phyloP scores from a whole-genome alignment of 2,113 vertebrate genomes.

The Strix uralensis region DNA sequence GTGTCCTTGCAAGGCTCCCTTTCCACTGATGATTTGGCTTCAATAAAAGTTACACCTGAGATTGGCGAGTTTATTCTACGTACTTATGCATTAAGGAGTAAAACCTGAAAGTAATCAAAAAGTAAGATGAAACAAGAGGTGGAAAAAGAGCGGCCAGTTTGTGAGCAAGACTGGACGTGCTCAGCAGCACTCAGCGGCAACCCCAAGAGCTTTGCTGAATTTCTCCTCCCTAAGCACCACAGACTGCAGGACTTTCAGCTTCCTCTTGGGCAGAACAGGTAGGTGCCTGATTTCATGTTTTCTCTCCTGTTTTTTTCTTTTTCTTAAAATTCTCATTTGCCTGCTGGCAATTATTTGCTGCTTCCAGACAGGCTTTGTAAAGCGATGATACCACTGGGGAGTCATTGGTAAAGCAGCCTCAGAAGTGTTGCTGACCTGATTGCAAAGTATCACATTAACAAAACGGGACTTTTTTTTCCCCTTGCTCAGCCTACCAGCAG shows the following conservation, averaged over 20 bases:
- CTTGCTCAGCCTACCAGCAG: background rate
- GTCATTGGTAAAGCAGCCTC: background rate
- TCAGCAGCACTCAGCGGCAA: background rate
- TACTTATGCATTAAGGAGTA: background rate
- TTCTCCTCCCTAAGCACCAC: background rate
- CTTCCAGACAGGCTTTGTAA: constrained; percentile 42
- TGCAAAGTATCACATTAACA: constrained; percentile 27
- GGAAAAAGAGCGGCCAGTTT: background rate
- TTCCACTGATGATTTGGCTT: background rate
- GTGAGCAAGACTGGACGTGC: background rate
- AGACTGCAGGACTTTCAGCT: background rate
- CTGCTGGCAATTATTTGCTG: constrained; percentile 39
- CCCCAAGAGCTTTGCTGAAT: background rate
- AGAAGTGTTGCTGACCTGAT: constrained; percentile 31
- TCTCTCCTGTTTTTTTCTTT: background rate
- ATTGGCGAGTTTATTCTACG: background rate
- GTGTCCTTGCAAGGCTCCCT: background rate
- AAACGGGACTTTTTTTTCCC: background rate
- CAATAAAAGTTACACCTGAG: background rate
- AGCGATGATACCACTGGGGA: background rate
- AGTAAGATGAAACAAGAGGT: background rate
- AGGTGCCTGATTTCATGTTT: background rate
- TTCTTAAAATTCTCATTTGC: constrained; percentile 2
- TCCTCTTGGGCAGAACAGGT: background rate
- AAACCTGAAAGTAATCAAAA: background rate